Percentiles rank a stretch among this genome's conserved stretches.
These are phyloP conservation scores for Pseudeuparius sepicola DNA, from an alignment of 2,888 invertebrate species.

Conservation along the genomic window DNA sequence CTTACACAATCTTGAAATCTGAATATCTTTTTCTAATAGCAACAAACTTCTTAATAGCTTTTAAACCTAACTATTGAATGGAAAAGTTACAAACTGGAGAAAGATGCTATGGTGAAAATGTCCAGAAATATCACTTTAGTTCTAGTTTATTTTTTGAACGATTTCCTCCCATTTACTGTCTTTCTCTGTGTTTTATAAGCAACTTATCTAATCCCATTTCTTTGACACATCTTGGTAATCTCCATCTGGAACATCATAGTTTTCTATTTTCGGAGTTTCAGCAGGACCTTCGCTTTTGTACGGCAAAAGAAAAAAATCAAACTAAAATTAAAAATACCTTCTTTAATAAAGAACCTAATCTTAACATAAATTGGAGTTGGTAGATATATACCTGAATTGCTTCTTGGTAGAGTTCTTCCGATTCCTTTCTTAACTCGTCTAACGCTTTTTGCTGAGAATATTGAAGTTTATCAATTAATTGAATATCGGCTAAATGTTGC, in stretches of 20 bases:
- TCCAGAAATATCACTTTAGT: too few relatives aligned
- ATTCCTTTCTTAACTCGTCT: constrained; percentile 66
- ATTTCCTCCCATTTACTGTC: too few relatives aligned
- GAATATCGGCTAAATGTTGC: constrained; percentile 54
- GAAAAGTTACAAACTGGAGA: too few relatives aligned
- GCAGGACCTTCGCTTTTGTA: constrained; percentile 63
- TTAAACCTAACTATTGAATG: too few relatives aligned
- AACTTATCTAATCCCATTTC: constrained; percentile 62
- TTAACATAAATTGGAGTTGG: too few relatives aligned
- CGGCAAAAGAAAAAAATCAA: constrained; percentile 62
- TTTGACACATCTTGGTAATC: constrained; percentile 76
- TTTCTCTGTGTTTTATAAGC: too few relatives aligned
- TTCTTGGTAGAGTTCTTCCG: constrained; percentile 77
- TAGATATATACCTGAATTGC: constrained; percentile 84
- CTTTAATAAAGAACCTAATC: background rate
- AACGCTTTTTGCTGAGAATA: constrained; percentile 69
- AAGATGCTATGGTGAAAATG: too few relatives aligned
- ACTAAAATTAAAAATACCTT: constrained; percentile 45
- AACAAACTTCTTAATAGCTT: too few relatives aligned
- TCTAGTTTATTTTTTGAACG: too few relatives aligned
- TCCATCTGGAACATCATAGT: constrained; percentile 80
- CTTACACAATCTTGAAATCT: too few relatives aligned
- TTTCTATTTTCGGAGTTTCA: constrained; percentile 71
- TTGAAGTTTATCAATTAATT: constrained; percentile 58
- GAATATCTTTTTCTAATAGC: too few relatives aligned